These are phyloP conservation scores for Anolis carolinensis DNA, from an alignment of 2,113 vertebrate species.

Conservation along the genomic window DNA sequence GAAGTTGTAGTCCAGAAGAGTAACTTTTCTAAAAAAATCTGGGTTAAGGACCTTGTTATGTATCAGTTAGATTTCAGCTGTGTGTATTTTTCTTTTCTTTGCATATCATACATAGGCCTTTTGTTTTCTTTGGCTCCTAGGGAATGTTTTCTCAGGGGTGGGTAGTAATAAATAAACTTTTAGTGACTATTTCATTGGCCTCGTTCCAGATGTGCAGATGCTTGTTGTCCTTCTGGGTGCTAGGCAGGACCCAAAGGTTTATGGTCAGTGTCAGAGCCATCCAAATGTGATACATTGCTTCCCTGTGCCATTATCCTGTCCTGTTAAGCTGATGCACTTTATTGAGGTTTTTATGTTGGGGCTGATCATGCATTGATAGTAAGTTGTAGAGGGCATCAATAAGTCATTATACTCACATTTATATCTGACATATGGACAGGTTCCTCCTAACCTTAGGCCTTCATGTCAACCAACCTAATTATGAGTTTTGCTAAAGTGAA, in stretches of 20 bases:
- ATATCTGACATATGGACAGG: constrained; percentile 21
- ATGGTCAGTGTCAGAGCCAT: constrained; percentile 44
- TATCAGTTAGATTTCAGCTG: background rate
- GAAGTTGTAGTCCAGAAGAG: too few species aligned
- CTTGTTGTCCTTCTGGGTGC: constrained; percentile 35
- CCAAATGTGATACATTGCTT: constrained; percentile 22
- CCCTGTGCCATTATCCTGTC: constrained; percentile 39
- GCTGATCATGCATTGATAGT: background rate
- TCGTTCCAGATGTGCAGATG: constrained; percentile 42
- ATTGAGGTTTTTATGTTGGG: constrained; percentile 24
- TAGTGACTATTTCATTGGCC: constrained; percentile 29
- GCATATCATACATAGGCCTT: constrained; percentile 10
- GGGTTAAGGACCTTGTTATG: background rate
- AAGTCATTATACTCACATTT: constrained; percentile 17
- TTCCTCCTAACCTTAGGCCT: constrained; percentile 28
- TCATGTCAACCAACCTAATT: constrained; percentile 6
- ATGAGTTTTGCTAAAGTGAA: constrained; percentile 7
- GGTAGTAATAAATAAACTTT: constrained; percentile 37
- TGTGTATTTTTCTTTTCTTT: constrained; percentile 24
- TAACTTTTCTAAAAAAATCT: too few species aligned
- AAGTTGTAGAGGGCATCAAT: constrained; percentile 20
- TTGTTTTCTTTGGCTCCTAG: constrained; percentile 51
- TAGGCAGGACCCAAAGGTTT: constrained; percentile 45
- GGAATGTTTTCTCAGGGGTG: constrained; percentile 1
- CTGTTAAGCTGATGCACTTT: constrained; percentile 36